Conservation (phyloP, 2,888 invertebrate species). For the Lepidochitona cinerea region DNA sequence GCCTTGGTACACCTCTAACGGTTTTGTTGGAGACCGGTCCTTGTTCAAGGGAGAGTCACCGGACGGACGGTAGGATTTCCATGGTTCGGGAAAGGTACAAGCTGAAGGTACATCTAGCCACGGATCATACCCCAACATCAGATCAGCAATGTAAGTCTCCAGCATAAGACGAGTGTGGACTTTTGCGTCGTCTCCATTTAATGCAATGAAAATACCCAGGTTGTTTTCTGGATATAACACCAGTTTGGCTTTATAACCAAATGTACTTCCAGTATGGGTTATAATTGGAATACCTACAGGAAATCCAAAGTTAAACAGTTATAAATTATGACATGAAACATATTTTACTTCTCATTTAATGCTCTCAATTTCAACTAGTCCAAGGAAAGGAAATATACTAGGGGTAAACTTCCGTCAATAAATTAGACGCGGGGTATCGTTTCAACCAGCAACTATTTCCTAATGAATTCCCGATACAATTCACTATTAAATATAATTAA, state of each 20-base stretch:
- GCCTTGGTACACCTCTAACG: background rate
- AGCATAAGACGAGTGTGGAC: conserved; percentile 47
- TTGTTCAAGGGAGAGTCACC: background rate
- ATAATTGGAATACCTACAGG: background rate
- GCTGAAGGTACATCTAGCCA: conserved; percentile 57
- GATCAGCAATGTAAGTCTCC: conserved; percentile 54
- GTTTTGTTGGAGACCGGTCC: background rate
- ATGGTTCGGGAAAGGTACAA: conserved; percentile 60
- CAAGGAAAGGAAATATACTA: too few species aligned
- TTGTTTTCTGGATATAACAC: conserved; percentile 49
- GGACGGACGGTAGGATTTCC: conserved; percentile 14
- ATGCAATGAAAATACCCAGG: conserved; percentile 50
- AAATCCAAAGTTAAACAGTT: too few species aligned
- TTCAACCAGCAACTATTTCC: too few species aligned
- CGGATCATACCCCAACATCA: conserved; percentile 51
- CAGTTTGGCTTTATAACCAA: conserved; percentile 52
- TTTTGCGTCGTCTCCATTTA: conserved; percentile 48
- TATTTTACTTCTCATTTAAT: too few species aligned
- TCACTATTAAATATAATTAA: too few species aligned
- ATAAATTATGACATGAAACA: too few species aligned
- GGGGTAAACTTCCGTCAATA: too few species aligned
- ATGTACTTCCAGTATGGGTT: background rate
- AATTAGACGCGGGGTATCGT: too few species aligned
- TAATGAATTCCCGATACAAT: too few species aligned
- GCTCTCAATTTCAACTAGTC: too few species aligned